phyloP scores from a whole-genome alignment of 37 sponge, comb jelly and placozoan genomes.

The Beroe ovata region DNA sequence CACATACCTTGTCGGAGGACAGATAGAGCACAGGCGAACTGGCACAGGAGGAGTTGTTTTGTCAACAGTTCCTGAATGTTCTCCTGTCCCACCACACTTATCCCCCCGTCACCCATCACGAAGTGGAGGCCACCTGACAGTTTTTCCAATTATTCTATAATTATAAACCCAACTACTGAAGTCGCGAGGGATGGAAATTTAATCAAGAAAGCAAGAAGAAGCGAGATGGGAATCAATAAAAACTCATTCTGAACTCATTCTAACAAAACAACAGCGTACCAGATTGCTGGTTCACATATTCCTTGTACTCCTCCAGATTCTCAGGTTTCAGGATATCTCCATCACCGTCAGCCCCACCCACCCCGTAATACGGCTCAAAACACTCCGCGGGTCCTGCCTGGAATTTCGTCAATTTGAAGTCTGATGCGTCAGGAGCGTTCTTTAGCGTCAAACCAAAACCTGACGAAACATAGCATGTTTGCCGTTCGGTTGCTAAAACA shows the following conservation, averaged over 20 bases:
- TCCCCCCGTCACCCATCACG: constrained; percentile 98
- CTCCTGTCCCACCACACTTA: constrained; percentile 90
- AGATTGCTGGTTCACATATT: constrained; percentile 84
- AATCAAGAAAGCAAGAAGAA: too few species aligned
- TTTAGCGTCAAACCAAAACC: constrained; percentile 94
- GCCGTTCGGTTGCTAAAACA: too few species aligned
- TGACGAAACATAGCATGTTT: too few species aligned
- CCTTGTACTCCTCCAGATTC: constrained; percentile 78
- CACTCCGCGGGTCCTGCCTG: constrained; percentile 85
- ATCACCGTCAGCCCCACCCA: constrained; percentile 73
- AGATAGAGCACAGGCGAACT: constrained; percentile 86
- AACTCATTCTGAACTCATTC: background rate
- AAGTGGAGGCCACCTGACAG: constrained; percentile 89
- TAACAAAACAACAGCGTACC: constrained; percentile 38
- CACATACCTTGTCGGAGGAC: constrained; percentile 79
- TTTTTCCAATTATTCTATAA: too few species aligned
- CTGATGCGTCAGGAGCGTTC: constrained; percentile 75
- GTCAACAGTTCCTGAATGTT: constrained; percentile 91
- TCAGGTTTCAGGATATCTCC: constrained; percentile 88
- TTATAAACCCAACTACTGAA: too few species aligned
- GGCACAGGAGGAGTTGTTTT: constrained; percentile 93
- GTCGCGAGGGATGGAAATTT: too few species aligned
- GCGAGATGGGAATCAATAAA: too few species aligned
- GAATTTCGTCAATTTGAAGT: constrained; percentile 93
- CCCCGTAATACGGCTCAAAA: constrained; percentile 96